Evolutionary conservation across 1,140 invertebrate genomes (phyloP).

Genomic region (Myzus persicae): DNA sequence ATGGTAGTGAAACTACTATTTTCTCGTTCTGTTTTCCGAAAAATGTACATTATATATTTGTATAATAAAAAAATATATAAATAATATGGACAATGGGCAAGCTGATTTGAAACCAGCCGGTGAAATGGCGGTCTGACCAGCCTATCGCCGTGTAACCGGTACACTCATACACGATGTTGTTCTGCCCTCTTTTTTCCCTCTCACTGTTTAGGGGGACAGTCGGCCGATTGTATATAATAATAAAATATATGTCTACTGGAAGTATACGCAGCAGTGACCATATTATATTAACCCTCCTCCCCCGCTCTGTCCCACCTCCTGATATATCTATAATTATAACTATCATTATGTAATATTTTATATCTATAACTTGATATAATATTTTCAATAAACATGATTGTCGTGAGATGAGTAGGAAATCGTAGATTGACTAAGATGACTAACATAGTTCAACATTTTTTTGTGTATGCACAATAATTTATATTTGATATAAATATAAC

Average conservation of each 20-base stretch:
- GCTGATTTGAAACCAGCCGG: neutral
- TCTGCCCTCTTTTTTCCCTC: constrained; percentile 10
- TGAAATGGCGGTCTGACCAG: constrained; percentile 34
- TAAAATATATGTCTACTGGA: neutral
- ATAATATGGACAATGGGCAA: constrained; percentile 39
- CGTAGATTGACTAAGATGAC: neutral
- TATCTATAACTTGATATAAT: neutral
- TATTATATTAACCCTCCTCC: constrained; percentile 14
- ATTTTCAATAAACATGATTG: neutral
- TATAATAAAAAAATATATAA: neutral
- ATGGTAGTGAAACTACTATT: neutral
- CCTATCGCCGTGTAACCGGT: constrained; percentile 33
- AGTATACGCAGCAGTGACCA: neutral
- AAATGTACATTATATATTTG: neutral
- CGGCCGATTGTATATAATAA: neutral
- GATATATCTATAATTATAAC: neutral
- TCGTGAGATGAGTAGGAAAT: neutral
- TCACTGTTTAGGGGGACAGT: neutral
- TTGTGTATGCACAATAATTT: neutral
- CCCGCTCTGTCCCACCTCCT: neutral
- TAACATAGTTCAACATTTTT: neutral
- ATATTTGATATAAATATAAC: too few relatives aligned
- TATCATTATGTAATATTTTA: neutral
- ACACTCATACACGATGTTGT: neutral
- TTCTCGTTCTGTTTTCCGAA: neutral